These are phyloP conservation scores for Pelosia muscerda DNA, from an alignment of 2,888 invertebrate genomes.

Conservation along the genomic window DNA sequence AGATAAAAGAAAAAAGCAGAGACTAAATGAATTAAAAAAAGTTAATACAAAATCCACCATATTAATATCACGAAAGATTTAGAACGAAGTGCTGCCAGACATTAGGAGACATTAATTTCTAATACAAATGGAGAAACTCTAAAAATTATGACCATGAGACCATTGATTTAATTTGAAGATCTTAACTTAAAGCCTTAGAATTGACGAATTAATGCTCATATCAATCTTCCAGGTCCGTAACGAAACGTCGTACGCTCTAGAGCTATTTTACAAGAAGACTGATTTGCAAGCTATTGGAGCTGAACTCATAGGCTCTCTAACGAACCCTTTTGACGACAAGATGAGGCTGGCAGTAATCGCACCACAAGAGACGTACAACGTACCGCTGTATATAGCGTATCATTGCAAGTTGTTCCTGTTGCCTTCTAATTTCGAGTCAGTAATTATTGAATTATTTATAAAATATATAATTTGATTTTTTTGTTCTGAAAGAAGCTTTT, in stretches of 20 bases:
- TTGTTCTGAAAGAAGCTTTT: not conserved
- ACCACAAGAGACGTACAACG: constrained; percentile 91
- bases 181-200: not conserved
- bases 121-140: no score
- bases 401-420: constrained; percentile 92
- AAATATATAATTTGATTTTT: not conserved
- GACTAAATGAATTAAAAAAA: no score
- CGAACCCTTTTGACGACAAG: constrained; percentile 92
- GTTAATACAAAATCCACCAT: no score
- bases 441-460: constrained; percentile 35
- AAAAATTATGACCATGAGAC: no score
- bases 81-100: no score
- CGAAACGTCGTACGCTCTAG: constrained; percentile 92
- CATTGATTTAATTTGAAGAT: no score
- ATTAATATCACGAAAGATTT: no score
- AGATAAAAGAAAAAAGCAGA: no score
- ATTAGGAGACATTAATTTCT: no score
- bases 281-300: constrained; percentile 89
- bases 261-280: constrained; percentile 91
- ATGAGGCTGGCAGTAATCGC: constrained; percentile 91
- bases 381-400: constrained; percentile 93
- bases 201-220: not conserved
- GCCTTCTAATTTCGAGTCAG: constrained; percentile 91
- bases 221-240: constrained; percentile 88
- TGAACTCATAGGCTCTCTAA: constrained; percentile 88